phyloP scores from a whole-genome alignment of 2,888 invertebrate genomes.

The Xestobium rufovillosum region DNA sequence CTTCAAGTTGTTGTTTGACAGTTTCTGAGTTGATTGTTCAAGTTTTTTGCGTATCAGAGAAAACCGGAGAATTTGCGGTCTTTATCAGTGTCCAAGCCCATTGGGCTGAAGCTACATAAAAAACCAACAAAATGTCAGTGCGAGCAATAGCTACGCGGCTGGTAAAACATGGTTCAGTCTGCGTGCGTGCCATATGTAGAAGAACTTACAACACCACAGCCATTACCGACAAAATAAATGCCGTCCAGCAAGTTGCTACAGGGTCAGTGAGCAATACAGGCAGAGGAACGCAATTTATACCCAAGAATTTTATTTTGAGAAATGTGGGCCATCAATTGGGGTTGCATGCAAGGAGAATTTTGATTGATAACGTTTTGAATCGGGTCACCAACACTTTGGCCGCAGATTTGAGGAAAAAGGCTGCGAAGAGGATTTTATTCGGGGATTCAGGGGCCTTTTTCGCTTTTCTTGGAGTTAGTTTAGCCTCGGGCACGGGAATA shows the following conservation, averaged over 20 bases:
- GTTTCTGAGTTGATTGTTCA: no score
- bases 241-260: slow-evolving; percentile 25
- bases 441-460: slow-evolving; percentile 69
- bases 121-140: slow-evolving; percentile 47
- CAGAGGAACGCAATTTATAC: slow-evolving; percentile 27
- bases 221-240: slow-evolving; percentile 39
- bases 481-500: slow-evolving; percentile 66
- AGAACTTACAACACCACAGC: slow-evolving; percentile 47
- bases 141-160: slow-evolving; percentile 49
- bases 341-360: slow-evolving; percentile 56
- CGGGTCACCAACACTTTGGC: slow-evolving; percentile 61
- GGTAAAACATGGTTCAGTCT: slow-evolving; percentile 53
- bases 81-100: no score
- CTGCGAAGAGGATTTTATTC: slow-evolving; percentile 56
- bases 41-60: no score
- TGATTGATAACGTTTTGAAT: slow-evolving; percentile 62
- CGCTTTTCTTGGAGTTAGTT: slow-evolving; percentile 63
- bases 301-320: slow-evolving; percentile 36
- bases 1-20: no score
- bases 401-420: slow-evolving; percentile 53
- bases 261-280: slow-evolving; percentile 5
- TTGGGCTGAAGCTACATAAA: no score
- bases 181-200: slow-evolving; percentile 47
- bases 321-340: slow-evolving; percentile 49
- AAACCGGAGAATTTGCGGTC: no score